Evolutionary conservation across 2,797 vertebrate species (phyloP), one percentile per base, ranked within the genome.

Genomic region (Lithobates pipiens): DNA sequence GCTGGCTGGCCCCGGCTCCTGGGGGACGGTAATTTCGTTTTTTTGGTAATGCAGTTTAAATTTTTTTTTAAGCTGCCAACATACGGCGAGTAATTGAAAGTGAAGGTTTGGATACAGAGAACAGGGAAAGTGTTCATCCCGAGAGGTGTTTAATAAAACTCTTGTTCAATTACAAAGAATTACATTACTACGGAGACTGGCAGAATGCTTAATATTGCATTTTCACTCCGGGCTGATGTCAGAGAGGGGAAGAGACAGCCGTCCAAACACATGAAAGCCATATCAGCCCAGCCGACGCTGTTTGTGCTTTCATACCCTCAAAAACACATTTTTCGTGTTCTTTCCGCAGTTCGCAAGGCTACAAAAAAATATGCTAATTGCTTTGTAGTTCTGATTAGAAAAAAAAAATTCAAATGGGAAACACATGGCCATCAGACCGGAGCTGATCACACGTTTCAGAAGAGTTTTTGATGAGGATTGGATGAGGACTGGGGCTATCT

Each of bases 61-160:
- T 68, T 87, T 85, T 87, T 39, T 86, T 82, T 87, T 83, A 87
- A 87, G 86, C 86, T 87, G 86, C 81, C 86, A 87, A 84, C 86
- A 84, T 87, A 87, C 83, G 86, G 86, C 81, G 67, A 83, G 86
- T 87, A 87, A 87, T 87, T 87, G 86, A 87, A 87, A 87, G 86
- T 84, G 86, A 87, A 87, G 81, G 86, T 84, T 83, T 84, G 81
- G 86, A 87, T 87, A 84, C 76, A 87, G 86, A 87, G 86, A 87
- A 83, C 86, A 87, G 81, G 81, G 86, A 87, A 87, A 87, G 86
- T 87, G 81, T 87, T 84, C 86, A 83, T 87, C 86, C 86, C 86
- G 86, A 80, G 86, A 87, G 86, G 86, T 87, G 86, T 87, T 87
- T 87, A 87, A 87, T 87, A 87, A 87, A 87, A 87, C 86, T 87